Evolutionary conservation across 1,140 invertebrate genomes (phyloP), one percentile per base, ranked within the genome.

Genomic region (Nylanderia fulva): DNA sequence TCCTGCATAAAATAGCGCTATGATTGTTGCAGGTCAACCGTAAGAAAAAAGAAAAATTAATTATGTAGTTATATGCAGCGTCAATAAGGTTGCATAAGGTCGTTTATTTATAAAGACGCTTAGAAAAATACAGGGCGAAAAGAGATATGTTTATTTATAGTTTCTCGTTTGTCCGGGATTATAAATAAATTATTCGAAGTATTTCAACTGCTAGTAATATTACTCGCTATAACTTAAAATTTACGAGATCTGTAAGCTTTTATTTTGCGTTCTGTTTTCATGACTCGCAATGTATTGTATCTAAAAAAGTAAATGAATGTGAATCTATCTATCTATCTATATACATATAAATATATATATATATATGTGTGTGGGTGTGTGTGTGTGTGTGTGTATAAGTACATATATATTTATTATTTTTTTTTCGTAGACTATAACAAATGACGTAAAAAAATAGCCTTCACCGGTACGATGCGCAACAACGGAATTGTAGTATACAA

Each of bases 1-100:
- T 72, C 24, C 27, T 15, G 66, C 66, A 60, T 82, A 58, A 82
- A 82, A 82, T 82, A 82, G 39, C 66, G 54, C 52, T 52, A 72
- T 72, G 45, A 36, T 80, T 72, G 52, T 72, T 45, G 66, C 77
- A 82, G 36, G 77, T 82, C 77, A 68, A 82, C 48, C 77, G 77
- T 82, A 60, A 82, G 64, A 60, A 82, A 71, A 80, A 71, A 64
- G 27, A 39, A 72, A 82, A 42, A 71, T 82, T 82, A 82, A 48
- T 72, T 52, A 71, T 68, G 66, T 72, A 27, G 66, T 82, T 72
- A 36, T 82, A 29, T 71, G 15, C 66, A 7, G 54, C 77, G 66
- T 82, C 77, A 71, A 82, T 82, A 82, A 82, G 52, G 77, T 82
- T 82, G 77, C 77, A 60, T 82, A 82, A 82, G 77, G 77, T 82